Evolutionary conservation across 2,113 vertebrate genomes (phyloP).

Genomic region (Tor tambroides): DNA sequence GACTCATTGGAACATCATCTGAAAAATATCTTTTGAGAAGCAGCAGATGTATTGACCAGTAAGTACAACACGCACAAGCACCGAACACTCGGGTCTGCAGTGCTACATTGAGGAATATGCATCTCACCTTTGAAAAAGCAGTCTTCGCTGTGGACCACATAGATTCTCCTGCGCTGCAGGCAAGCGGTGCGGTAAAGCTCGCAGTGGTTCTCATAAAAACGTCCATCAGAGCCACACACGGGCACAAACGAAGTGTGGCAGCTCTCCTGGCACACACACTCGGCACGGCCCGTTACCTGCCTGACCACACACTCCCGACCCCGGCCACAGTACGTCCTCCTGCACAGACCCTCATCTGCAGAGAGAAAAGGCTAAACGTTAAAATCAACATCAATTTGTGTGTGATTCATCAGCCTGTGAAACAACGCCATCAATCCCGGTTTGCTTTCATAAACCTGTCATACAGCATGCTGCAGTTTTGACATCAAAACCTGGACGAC

Average conservation of each 20-base stretch:
- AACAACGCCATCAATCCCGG: not conserved
- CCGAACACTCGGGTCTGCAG: not conserved
- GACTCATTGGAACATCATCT: too few species aligned
- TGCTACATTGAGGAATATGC: not conserved
- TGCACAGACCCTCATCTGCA: conserved; percentile 72
- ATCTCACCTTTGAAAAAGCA: conserved; percentile 95
- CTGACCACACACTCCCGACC: conserved; percentile 83
- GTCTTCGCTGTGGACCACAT: conserved; percentile 86
- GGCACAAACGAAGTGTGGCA: conserved; percentile 89
- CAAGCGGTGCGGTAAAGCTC: conserved; percentile 90
- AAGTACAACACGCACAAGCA: not conserved
- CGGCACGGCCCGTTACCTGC: conserved; percentile 74
- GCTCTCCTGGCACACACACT: conserved; percentile 83
- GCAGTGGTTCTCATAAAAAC: conserved; percentile 94
- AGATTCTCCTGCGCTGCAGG: conserved; percentile 83
- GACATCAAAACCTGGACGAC: not conserved
- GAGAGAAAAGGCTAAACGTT: not conserved
- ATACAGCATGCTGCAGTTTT: not conserved
- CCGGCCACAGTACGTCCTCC: conserved; percentile 80
- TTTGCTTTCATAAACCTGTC: not conserved
- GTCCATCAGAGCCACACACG: conserved; percentile 90
- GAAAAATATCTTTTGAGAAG: not conserved
- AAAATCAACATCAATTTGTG: not conserved
- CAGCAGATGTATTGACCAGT: not conserved
- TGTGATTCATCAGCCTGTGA: not conserved